These are phyloP conservation scores for Troides helena DNA, from an alignment of 2,888 invertebrate genomes.

Conservation along the genomic window DNA sequence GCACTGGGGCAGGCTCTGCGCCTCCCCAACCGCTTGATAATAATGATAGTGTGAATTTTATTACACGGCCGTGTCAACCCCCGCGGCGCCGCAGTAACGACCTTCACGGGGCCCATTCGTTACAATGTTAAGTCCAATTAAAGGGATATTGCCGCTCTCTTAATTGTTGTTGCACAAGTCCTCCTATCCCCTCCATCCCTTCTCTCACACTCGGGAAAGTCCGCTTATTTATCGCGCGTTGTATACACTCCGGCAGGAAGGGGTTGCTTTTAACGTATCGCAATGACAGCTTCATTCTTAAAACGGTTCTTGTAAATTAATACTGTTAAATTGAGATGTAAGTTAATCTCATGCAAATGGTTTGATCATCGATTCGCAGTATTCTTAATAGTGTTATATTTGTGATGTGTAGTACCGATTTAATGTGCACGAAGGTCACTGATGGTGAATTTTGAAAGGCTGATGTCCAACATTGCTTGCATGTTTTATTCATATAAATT, in stretches of 20 bases:
- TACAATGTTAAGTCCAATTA: slow-evolving; percentile 57
- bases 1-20: slow-evolving; percentile 13
- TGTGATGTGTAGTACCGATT: too few relatives aligned
- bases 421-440: too few relatives aligned
- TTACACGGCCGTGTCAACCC: slow-evolving; percentile 43
- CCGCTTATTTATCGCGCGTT: slow-evolving; percentile 28
- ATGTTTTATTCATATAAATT: too few relatives aligned
- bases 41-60: slow-evolving; percentile 43
- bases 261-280: neutral
- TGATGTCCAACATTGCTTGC: too few relatives aligned
- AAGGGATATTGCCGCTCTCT: slow-evolving; percentile 49
- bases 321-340: too few relatives aligned
- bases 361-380: too few relatives aligned
- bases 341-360: too few relatives aligned
- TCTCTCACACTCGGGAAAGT: slow-evolving; percentile 35
- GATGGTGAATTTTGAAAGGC: too few relatives aligned
- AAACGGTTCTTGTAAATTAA: too few relatives aligned
- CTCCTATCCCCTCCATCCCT: slow-evolving; percentile 37
- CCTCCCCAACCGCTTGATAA: slow-evolving; percentile 18
- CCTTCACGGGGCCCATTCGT: slow-evolving; percentile 51
- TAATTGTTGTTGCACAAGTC: slow-evolving; percentile 57
- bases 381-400: too few relatives aligned
- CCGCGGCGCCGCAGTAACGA: slow-evolving; percentile 37
- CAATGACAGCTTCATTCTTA: slow-evolving; percentile 5
- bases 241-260: neutral